phyloP scores from a whole-genome alignment of 2,113 vertebrate species.

The Podarcis muralis region DNA sequence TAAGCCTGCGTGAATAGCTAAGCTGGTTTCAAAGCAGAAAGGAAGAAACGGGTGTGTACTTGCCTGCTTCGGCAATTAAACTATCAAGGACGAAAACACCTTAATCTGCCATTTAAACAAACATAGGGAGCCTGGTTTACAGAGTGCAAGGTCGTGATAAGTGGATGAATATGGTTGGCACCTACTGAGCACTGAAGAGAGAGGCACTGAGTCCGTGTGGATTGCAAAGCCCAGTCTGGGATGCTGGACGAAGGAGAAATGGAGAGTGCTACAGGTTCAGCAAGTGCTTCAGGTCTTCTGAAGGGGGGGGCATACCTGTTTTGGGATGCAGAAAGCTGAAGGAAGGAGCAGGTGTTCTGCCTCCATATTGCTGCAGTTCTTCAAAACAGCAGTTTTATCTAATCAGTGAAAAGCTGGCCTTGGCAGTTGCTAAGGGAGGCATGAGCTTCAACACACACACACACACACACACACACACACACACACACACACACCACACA shows the following conservation, averaged over 20 bases:
- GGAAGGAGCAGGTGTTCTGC: background rate
- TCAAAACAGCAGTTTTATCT: background rate
- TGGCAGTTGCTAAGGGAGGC: background rate
- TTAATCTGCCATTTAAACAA: slow-evolving; percentile 15
- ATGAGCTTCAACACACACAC: background rate
- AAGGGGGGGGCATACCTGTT: background rate
- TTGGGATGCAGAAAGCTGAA: background rate
- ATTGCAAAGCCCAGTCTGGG: background rate
- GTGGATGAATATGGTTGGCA: slow-evolving; percentile 23
- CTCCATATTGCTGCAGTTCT: background rate
- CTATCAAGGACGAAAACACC: slow-evolving; percentile 44
- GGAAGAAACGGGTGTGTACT: slow-evolving; percentile 42
- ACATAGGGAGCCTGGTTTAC: slow-evolving; percentile 1
- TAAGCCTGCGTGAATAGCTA: slow-evolving; percentile 56
- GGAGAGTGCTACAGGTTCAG: no score
- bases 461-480: no score
- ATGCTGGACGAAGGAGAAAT: background rate
- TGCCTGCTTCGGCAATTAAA: slow-evolving; percentile 53
- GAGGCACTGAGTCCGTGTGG: background rate
- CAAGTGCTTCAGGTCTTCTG: background rate
- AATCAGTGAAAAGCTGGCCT: background rate
- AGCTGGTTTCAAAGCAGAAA: slow-evolving; percentile 43
- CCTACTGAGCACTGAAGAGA: background rate
- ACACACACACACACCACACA: no score
- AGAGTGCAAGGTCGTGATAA: slow-evolving; percentile 28